phyloP scores from a whole-genome alignment of 2,797 vertebrate species.

The Podarcis lilfordi region DNA sequence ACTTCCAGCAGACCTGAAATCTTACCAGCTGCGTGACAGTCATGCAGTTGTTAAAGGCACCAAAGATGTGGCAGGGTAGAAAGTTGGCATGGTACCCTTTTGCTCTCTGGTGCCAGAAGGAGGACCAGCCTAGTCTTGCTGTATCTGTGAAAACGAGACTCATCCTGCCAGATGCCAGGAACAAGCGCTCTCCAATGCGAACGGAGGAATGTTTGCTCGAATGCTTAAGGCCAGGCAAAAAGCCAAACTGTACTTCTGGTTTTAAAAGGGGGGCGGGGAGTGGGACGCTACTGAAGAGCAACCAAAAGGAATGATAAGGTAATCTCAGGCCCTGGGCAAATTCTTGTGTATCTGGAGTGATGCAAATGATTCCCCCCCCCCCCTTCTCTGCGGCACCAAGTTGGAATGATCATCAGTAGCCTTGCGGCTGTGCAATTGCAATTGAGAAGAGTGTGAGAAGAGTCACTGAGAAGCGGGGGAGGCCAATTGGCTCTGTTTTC shows the following conservation, averaged over 20 bases:
- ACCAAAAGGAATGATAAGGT: not conserved
- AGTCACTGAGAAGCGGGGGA: not conserved
- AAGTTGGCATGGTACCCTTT: not conserved
- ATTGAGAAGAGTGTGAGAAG: not conserved
- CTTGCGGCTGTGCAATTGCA: not conserved
- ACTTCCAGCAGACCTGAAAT: not conserved
- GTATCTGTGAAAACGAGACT: not conserved
- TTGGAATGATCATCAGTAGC: not conserved
- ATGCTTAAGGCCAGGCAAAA: conserved; percentile 24
- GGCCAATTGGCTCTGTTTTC: not conserved
- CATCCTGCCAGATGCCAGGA: not conserved
- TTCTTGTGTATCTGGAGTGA: not conserved
- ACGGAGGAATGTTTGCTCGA: conserved; percentile 3
- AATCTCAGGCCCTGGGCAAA: not conserved
- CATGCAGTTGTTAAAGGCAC: not conserved
- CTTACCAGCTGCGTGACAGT: not conserved
- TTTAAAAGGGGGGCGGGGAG: not conserved
- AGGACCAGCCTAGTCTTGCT: not conserved
- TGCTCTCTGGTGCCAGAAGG: not conserved
- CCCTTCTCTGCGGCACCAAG: not conserved
- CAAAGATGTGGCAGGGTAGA: not conserved
- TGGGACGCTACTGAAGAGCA: conserved; percentile 12
- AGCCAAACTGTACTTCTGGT: conserved; percentile 9
- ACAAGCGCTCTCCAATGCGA: not conserved
- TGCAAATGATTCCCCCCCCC: too few species aligned